These are phyloP conservation scores for Digitonthophagus gazella DNA, from an alignment of 2,888 invertebrate species.

Conservation along the genomic window DNA sequence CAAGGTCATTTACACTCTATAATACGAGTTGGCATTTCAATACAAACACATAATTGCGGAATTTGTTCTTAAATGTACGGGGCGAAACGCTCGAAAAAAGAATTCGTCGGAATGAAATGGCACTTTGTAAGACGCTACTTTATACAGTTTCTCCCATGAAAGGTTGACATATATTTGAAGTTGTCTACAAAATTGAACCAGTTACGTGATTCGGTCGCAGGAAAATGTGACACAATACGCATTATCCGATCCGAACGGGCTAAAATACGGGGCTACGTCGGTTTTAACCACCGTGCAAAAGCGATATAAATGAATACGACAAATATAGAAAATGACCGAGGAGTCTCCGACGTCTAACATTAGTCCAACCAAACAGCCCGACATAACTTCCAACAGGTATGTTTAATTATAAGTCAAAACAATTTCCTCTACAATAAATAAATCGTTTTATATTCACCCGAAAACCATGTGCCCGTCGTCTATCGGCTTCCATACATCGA, in stretches of 20 bases:
- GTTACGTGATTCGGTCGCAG: slow-evolving; percentile 26
- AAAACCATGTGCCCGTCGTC: slow-evolving; percentile 55
- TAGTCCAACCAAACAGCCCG: slow-evolving; percentile 26
- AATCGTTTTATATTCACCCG: slow-evolving; percentile 39
- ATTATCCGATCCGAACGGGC: slow-evolving; percentile 2
- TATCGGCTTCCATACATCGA: slow-evolving; percentile 48
- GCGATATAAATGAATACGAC: slow-evolving; percentile 36
- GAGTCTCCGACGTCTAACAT: slow-evolving; percentile 29
- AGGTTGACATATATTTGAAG: slow-evolving; percentile 30
- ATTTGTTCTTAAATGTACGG: slow-evolving; percentile 28
- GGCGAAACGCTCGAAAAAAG: slow-evolving; percentile 23
- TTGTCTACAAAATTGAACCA: slow-evolving; percentile 21
- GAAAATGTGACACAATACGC: slow-evolving; percentile 17
- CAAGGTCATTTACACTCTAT: slow-evolving; percentile 47
- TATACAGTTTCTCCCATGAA: slow-evolving; percentile 27
- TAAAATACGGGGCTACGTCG: slow-evolving; percentile 10
- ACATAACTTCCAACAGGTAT: slow-evolving; percentile 29
- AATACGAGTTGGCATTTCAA: slow-evolving; percentile 35
- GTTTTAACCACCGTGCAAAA: slow-evolving; percentile 30
- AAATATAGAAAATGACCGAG: slow-evolving; percentile 40
- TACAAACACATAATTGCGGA: slow-evolving; percentile 28
- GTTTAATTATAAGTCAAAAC: slow-evolving; percentile 22
- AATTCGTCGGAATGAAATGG: slow-evolving; percentile 25
- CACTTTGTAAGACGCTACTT: slow-evolving; percentile 25
- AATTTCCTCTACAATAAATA: slow-evolving; percentile 16